phyloP scores from a whole-genome alignment of 2,888 invertebrate species.

The Drosophila helvetica region DNA sequence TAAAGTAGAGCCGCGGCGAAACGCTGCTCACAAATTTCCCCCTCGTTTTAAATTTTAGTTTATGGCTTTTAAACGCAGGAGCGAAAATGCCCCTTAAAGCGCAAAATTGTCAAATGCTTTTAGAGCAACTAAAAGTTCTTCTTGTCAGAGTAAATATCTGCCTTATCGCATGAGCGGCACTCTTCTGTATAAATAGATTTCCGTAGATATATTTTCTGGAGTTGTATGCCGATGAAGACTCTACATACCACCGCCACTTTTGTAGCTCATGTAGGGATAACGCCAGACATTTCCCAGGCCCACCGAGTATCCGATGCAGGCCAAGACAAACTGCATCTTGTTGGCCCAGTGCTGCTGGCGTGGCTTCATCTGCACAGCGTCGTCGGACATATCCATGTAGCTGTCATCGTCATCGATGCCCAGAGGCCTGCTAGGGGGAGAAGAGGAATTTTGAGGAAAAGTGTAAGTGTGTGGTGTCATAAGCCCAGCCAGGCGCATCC shows the following conservation, averaged over 20 bases:
- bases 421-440: slow-evolving; percentile 86
- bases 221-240: no score
- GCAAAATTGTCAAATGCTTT: slow-evolving; percentile 58
- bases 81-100: slow-evolving; percentile 79
- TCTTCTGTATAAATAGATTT: slow-evolving; percentile 26
- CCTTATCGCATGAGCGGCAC: slow-evolving; percentile 36
- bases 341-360: slow-evolving; percentile 94
- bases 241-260: slow-evolving; percentile 93
- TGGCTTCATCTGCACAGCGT: slow-evolving; percentile 89
- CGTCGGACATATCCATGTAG: slow-evolving; percentile 89
- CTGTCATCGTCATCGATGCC: slow-evolving; percentile 92
- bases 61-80: slow-evolving; percentile 67
- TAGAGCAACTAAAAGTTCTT: slow-evolving; percentile 33
- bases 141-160: slow-evolving; percentile 47
- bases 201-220: neutral
- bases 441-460: slow-evolving; percentile 13
- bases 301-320: slow-evolving; percentile 94
- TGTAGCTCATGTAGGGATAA: slow-evolving; percentile 96
- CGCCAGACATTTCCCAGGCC: slow-evolving; percentile 96
- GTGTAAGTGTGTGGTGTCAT: neutral
- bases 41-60: slow-evolving; percentile 78
- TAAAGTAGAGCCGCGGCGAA: no score
- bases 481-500: slow-evolving; percentile 55
- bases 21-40: no score
- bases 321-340: slow-evolving; percentile 94